Evolutionary conservation across 2,797 vertebrate species (phyloP).

Genomic region (Micrastur ruficollis): DNA sequence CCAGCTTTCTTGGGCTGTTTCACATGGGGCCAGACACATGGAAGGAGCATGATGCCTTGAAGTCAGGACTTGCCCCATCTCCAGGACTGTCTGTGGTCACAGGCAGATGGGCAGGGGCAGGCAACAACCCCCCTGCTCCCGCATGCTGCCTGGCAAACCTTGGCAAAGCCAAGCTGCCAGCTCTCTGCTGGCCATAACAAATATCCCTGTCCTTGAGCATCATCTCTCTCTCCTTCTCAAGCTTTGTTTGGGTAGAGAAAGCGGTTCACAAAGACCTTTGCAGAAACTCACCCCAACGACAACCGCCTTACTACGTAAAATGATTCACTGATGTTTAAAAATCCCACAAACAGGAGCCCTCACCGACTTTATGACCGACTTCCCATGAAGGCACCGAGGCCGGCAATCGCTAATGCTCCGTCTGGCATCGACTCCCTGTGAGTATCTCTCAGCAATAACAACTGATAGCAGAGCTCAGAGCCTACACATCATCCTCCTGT

Average conservation of each 20-base stretch:
- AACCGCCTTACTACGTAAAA: background rate
- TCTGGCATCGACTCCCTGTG: conserved; percentile 39
- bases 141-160: background rate
- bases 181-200: background rate
- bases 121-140: accelerated
- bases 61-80: accelerated
- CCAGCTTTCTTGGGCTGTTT: background rate
- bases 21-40: accelerated
- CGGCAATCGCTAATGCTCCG: conserved; percentile 43
- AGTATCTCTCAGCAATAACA: conserved; percentile 67
- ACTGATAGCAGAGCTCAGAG: conserved; percentile 51
- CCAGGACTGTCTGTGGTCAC: accelerated
- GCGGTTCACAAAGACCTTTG: background rate
- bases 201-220: background rate
- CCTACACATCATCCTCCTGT: conserved; percentile 49
- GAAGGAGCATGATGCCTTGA: background rate
- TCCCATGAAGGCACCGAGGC: conserved; percentile 40
- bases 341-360: conserved; percentile 46
- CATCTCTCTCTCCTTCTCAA: background rate
- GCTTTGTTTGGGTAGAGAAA: conserved; percentile 11
- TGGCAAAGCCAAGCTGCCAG: background rate
- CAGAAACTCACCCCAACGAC: background rate
- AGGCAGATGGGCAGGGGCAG: background rate
- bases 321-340: conserved; percentile 61
- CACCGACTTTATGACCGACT: conserved; percentile 28